Evolutionary conservation across 2,888 invertebrate species (phyloP), one percentile per base, ranked within the genome.

Genomic region (Scaptomyza polygonia): DNA sequence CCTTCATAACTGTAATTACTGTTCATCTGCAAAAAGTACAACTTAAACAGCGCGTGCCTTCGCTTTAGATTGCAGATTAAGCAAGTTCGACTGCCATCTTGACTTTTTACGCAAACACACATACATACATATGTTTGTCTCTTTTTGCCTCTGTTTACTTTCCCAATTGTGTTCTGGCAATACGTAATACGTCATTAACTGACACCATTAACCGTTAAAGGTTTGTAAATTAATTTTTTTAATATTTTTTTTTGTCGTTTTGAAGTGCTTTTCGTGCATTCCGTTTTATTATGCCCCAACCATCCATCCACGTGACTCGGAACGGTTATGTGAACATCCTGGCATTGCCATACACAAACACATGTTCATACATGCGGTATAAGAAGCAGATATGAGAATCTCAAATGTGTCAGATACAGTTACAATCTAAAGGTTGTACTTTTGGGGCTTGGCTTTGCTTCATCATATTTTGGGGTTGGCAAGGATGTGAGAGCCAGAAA

Each of bases 171-270:
- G 49, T 45, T 40, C 21, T n/a, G 39, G 12, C 44, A 4, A 36
- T 70, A 58, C 52, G 49, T 42, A 65, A 47, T 42, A n/a, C n/a
- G n/a, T 54, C 57, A 72, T 70, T 66, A 58, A 49, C 73, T 18
- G 48, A 52, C 54, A 66, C 56, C 49, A 66, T 27, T 34, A 45
- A 55, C 16, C 25, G 27, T 27, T n/a, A n/a, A 29, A 44, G 12
- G 12, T 9, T 16, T 25, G 32, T 16, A 44, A 34, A 44, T 44
- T 6, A 9, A 51, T 18, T 5, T 27, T 44, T 30, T 27, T 27
- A 4, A 6, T 7, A 12, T 36, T 36, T 14, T 44, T 4, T 5
- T 18, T 29, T 54, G 12, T 12, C 12, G 8, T 18, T n/a, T 34
- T 36, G 3, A 59, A 71, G 58, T 53, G 59, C 25, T 43, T 48